Evolutionary conservation across 1,140 invertebrate genomes (phyloP).

Genomic region (Heliconius eleuchia): DNA sequence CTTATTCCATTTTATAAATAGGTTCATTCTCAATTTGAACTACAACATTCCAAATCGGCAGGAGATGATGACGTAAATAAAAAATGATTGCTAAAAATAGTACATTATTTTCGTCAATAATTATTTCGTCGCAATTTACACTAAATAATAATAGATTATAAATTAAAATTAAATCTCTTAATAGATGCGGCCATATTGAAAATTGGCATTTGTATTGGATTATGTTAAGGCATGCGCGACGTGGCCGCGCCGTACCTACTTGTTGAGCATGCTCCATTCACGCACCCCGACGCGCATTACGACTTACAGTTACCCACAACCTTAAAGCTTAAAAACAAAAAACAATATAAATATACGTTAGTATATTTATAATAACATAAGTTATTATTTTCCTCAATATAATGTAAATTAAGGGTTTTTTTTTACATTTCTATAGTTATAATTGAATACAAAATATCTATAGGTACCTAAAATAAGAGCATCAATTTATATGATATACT

Average conservation of each 20-base stretch:
- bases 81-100: background rate
- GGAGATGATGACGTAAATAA: background rate
- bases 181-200: conserved; percentile 61
- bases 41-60: background rate
- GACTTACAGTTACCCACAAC: background rate
- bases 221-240: conserved; percentile 54
- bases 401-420: too few relatives aligned
- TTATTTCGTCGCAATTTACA: background rate
- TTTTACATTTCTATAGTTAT: too few relatives aligned
- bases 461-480: too few relatives aligned
- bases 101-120: background rate
- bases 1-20: background rate
- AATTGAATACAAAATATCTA: too few relatives aligned
- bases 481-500: too few relatives aligned
- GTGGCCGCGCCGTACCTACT: conserved; percentile 53
- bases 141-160: background rate
- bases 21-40: background rate
- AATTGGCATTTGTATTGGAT: conserved; percentile 46
- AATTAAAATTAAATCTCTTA: conserved; percentile 35
- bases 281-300: conserved; percentile 59
- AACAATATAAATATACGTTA: background rate
- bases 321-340: background rate
- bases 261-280: conserved; percentile 74
- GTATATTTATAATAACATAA: too few relatives aligned
- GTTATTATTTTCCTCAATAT: too few relatives aligned